phyloP scores from a whole-genome alignment of 1,140 invertebrate species.

The Ceratoteleas bidentatus region DNA sequence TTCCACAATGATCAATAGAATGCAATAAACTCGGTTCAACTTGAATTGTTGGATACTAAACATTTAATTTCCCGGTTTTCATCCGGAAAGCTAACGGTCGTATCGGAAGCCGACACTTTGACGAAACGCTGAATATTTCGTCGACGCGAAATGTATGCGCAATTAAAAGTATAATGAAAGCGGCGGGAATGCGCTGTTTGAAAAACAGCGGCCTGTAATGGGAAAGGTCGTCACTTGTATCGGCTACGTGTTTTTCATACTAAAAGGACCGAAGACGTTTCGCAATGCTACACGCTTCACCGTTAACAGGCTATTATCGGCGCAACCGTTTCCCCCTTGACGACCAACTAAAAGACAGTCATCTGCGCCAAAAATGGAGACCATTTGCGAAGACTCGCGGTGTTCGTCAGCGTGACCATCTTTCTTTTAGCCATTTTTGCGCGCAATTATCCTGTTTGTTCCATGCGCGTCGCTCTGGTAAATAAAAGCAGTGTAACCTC shows the following conservation, averaged over 20 bases:
- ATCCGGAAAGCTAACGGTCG: not conserved
- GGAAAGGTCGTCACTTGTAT: constrained; percentile 52
- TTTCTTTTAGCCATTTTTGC: constrained; percentile 12
- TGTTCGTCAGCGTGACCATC: constrained; percentile 5
- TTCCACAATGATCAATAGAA: too few relatives aligned
- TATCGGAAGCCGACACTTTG: not conserved
- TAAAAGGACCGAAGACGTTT: constrained; percentile 48
- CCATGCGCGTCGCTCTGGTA: not conserved
- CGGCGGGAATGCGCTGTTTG: not conserved
- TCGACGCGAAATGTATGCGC: constrained; percentile 6
- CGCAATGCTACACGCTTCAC: constrained; percentile 54
- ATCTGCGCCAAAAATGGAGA: constrained; percentile 59
- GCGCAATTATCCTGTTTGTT: constrained; percentile 12
- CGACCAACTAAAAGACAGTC: constrained; percentile 52
- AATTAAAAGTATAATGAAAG: constrained; percentile 47
- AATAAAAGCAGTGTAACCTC: constrained; percentile 5
- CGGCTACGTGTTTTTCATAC: constrained; percentile 50
- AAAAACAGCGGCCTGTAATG: constrained; percentile 36
- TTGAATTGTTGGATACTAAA: not conserved
- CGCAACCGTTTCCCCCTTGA: constrained; percentile 41
- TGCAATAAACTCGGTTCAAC: not conserved
- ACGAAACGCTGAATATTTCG: not conserved
- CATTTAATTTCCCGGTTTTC: not conserved
- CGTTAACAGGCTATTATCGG: constrained; percentile 64
- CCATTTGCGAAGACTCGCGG: constrained; percentile 45